phyloP scores from a whole-genome alignment of 2,113 vertebrate species.

The Spermophilus dauricus region DNA sequence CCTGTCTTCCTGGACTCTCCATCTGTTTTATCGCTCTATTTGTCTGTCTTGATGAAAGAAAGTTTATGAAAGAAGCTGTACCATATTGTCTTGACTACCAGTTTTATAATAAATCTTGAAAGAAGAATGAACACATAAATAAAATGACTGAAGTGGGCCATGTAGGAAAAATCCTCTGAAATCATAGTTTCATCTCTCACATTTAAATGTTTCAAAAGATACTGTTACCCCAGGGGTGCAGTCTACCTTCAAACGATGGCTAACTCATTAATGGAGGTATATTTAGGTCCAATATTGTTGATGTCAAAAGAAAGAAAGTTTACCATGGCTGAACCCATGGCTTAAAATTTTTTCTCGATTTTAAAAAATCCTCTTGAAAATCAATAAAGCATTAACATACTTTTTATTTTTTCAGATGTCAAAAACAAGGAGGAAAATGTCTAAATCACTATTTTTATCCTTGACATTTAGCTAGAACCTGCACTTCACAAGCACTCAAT shows the following conservation, averaged over 20 bases:
- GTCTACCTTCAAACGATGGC: not conserved
- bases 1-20: too few relatives aligned
- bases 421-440: not conserved
- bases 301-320: not conserved
- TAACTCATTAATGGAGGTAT: not conserved
- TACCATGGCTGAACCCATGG: not conserved
- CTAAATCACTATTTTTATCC: not conserved
- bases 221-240: not conserved
- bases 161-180: not conserved
- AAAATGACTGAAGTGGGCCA: not conserved
- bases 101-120: not conserved
- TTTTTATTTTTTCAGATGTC: not conserved
- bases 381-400: not conserved
- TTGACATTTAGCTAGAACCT: not conserved
- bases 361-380: not conserved
- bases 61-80: too few relatives aligned
- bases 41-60: not conserved
- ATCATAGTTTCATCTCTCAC: not conserved
- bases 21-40: not conserved
- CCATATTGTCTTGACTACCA: too few relatives aligned
- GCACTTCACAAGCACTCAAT: not conserved
- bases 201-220: not conserved
- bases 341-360: not conserved
- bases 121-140: not conserved
- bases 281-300: not conserved